Percentiles rank a stretch among this genome's conserved stretches.
These are phyloP conservation scores for Haliclona indistincta DNA, from an alignment of 37 sponge, comb jelly and placozoan species.

Conservation along the genomic window DNA sequence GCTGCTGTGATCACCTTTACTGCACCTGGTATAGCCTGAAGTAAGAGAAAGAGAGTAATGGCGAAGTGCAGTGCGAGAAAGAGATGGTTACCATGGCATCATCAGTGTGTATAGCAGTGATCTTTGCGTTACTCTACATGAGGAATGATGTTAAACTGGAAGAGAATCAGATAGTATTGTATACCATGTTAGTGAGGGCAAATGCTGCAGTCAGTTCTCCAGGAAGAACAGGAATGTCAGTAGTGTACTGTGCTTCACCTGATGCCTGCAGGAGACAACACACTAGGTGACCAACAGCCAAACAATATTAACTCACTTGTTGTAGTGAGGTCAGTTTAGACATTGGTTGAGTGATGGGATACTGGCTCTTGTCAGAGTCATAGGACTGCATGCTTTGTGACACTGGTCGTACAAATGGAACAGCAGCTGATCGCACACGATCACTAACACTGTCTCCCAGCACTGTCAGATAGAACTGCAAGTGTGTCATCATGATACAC, in stretches of 20 bases:
- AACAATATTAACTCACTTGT: conserved; percentile 24
- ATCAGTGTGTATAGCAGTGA: conserved; percentile 1
- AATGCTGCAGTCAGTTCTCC: conserved; percentile 41
- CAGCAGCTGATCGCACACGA: conserved; percentile 57
- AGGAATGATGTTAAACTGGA: not conserved
- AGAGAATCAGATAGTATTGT: not conserved
- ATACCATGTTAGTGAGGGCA: conserved; percentile 53
- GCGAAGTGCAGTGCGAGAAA: too few relatives aligned
- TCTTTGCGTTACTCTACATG: conserved; percentile 4
- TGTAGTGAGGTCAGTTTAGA: conserved; percentile 61
- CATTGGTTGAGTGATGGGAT: conserved; percentile 68
- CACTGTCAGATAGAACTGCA: conserved; percentile 64
- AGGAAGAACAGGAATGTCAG: conserved; percentile 24
- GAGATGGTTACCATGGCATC: conserved; percentile 9
- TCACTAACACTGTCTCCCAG: conserved; percentile 27
- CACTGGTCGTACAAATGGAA: conserved; percentile 58
- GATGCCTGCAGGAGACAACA: conserved; percentile 28
- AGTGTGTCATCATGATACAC: not conserved
- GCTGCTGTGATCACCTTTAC: conserved; percentile 53
- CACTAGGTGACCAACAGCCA: not conserved
- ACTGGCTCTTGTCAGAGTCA: conserved; percentile 33
- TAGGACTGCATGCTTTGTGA: conserved; percentile 59
- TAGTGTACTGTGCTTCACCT: conserved; percentile 53
- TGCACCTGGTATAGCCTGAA: conserved; percentile 67
- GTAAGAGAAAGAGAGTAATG: not conserved